phyloP scores from a whole-genome alignment of 2,113 vertebrate genomes.

The Pyrgilauda ruficollis region DNA sequence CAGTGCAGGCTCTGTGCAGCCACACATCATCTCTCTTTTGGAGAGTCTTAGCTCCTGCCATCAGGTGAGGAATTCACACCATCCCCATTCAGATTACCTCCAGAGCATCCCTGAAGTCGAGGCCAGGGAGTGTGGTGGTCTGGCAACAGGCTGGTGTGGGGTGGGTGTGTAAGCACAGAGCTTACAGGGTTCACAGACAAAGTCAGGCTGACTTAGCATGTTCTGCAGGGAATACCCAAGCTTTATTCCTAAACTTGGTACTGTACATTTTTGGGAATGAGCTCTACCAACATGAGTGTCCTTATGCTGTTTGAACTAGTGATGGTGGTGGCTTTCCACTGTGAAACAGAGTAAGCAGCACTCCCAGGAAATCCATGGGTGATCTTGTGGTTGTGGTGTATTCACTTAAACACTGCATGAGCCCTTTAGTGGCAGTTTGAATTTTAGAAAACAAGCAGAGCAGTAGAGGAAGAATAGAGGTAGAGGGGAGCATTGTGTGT shows the following conservation, averaged over 20 bases:
- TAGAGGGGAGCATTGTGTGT: background rate
- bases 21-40: background rate
- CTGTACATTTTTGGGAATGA: background rate
- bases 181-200: background rate
- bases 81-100: background rate
- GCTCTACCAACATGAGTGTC: background rate
- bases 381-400: background rate
- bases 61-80: background rate
- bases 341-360: background rate
- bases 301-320: background rate
- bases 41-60: background rate
- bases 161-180: rapidly evolving
- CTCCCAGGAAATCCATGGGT: background rate
- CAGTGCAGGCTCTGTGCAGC: background rate
- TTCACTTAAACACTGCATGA: background rate
- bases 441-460: background rate
- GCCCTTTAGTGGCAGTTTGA: background rate
- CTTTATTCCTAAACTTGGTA: background rate
- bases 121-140: background rate
- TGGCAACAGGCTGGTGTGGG: background rate
- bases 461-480: background rate
- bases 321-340: background rate
- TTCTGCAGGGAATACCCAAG: background rate
- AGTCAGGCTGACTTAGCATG: background rate
- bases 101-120: background rate